phyloP scores from a whole-genome alignment of 2,888 invertebrate species.

The Elgonia sp. region DNA sequence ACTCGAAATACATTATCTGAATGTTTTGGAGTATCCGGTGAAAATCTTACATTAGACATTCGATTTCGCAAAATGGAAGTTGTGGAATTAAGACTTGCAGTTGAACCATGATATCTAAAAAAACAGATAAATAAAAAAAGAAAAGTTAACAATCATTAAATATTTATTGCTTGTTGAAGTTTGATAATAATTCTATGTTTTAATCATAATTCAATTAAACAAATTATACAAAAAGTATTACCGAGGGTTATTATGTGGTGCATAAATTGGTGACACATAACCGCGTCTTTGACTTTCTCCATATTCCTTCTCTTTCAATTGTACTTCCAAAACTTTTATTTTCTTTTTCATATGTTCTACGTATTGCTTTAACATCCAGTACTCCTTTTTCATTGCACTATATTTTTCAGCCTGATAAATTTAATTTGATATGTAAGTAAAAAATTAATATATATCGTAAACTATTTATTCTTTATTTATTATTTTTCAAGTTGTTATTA shows the following conservation, averaged over 20 bases:
- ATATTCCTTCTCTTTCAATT: conserved; percentile 40
- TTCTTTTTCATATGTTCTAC: conserved; percentile 57
- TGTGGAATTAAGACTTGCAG: conserved; percentile 19
- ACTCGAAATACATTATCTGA: conserved; percentile 60
- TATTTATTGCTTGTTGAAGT: not conserved
- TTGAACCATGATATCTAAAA: conserved; percentile 19
- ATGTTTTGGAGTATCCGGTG: conserved; percentile 18
- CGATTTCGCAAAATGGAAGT: conserved; percentile 38
- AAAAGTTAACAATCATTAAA: not conserved
- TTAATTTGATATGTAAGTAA: not conserved
- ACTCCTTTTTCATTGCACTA: conserved; percentile 50
- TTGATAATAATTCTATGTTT: too few relatives aligned
- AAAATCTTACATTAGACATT: conserved; percentile 58
- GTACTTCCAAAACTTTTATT: conserved; percentile 40
- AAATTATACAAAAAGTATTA: not conserved
- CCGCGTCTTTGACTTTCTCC: conserved; percentile 8
- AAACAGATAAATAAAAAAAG: not conserved
- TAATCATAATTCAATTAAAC: too few relatives aligned
- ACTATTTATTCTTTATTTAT: not conserved
- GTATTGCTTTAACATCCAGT: conserved; percentile 53
- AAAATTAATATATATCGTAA: not conserved
- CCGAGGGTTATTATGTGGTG: not conserved
- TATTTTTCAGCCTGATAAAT: conserved; percentile 49
- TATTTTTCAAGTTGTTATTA: too few relatives aligned
- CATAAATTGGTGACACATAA: conserved; percentile 26